Evolutionary conservation across 2,888 invertebrate species (phyloP).

Genomic region (Bugulina stolonifera): DNA sequence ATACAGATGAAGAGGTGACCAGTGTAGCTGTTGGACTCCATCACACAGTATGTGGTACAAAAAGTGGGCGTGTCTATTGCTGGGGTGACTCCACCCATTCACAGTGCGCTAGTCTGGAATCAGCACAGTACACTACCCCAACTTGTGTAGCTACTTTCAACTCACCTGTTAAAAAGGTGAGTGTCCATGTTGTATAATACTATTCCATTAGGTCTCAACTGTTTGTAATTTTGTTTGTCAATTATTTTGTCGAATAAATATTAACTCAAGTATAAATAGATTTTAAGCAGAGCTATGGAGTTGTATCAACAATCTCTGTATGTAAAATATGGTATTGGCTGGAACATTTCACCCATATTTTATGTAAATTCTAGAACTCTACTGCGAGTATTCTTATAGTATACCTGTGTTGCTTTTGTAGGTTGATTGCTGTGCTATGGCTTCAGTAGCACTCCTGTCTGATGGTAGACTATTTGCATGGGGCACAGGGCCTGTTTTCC

Average conservation of each 20-base stretch:
- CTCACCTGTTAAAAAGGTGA: conserved; percentile 12
- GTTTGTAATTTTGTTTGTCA: no score
- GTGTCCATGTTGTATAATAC: no score
- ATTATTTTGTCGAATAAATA: no score
- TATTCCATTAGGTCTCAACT: no score
- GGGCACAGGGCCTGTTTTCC: conserved; percentile 6
- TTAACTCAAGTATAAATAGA: no score
- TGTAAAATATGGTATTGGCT: no score
- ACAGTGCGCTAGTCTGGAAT: conserved; percentile 52
- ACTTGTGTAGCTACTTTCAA: not conserved
- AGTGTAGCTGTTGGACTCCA: conserved; percentile 12
- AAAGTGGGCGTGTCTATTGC: conserved; percentile 36
- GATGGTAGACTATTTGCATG: conserved; percentile 15
- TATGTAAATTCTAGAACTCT: no score
- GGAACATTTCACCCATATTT: no score
- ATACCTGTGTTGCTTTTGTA: not conserved
- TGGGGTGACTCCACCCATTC: conserved; percentile 48
- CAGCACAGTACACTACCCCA: not conserved
- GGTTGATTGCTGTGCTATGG: conserved; percentile 2
- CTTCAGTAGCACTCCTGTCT: not conserved
- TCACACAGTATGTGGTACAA: conserved; percentile 20
- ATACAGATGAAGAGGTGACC: not conserved
- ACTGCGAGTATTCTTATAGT: not conserved
- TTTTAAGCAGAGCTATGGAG: no score
- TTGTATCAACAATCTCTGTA: no score